phyloP scores from a whole-genome alignment of 30 jellyfish, hydroid and myxozoan genomes.

The Aurelia sp. region DNA sequence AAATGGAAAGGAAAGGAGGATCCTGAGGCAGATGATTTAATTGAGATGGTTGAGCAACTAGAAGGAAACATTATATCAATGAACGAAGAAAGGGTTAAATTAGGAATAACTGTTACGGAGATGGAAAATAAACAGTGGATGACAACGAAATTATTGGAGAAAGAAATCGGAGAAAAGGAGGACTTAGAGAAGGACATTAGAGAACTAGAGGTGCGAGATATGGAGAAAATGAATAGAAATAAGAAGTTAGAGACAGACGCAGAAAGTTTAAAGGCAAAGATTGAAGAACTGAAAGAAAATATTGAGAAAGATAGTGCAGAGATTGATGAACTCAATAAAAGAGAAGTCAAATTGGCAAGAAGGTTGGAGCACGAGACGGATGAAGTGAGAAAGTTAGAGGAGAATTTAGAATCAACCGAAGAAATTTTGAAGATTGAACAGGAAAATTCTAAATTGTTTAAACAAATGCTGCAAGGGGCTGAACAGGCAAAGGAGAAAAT shows the following conservation, averaged over 20 bases:
- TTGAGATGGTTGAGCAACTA: background rate
- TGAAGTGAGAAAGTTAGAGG: background rate
- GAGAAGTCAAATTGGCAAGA: background rate
- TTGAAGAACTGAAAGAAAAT: conserved; percentile 5
- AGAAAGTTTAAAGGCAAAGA: background rate
- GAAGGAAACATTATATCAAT: background rate
- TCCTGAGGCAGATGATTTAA: background rate
- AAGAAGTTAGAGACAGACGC: background rate
- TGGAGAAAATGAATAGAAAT: background rate
- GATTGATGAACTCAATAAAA: background rate
- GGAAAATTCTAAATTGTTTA: conserved; percentile 22
- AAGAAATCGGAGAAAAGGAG: conserved; percentile 1
- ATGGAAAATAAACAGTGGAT: conserved; percentile 10
- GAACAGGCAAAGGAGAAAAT: conserved; percentile 16
- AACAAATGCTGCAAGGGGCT: conserved; percentile 15
- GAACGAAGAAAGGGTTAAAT: conserved; percentile 4
- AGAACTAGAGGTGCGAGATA: conserved; percentile 4
- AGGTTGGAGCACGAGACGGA: background rate
- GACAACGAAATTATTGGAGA: conserved; percentile 1
- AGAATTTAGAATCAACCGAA: background rate
- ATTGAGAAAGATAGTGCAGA: background rate
- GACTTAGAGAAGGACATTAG: background rate
- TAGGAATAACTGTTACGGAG: background rate
- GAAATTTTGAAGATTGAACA: background rate
- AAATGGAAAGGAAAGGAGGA: background rate